Evolutionary conservation across 64 coral and sea anemone species (phyloP), one percentile per base, ranked within the genome.

Genomic region (Montipora capricornis): DNA sequence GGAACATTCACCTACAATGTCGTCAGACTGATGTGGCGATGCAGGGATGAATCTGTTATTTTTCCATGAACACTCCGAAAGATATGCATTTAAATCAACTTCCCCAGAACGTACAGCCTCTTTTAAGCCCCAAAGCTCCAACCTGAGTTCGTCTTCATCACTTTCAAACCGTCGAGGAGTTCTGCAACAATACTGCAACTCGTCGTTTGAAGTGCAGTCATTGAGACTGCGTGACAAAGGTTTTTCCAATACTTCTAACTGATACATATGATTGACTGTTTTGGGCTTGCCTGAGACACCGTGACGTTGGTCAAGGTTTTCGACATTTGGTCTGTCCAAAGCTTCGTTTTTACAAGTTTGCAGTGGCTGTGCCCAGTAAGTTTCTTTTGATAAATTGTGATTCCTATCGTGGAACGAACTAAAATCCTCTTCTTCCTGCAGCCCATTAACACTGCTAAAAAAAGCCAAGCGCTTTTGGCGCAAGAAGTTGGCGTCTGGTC

Each of bases 51-150:
- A 9, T 5, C 37, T 46, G 2, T 73, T 44, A 73, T 5, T 45
- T 73, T 50, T 73, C 82, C 82, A 51, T 5, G 46, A 16, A 68
- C 64, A 59, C 45, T 73, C 47, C 17, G 47, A 74, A 58, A 98
- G 48, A 81, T 95, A 98, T 4, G 89, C 87, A 59, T 88, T 74
- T 53, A 98, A 50, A 73, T 98, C 78, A 16, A 98, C 68, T 61
- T 98, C 68, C 10, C 96, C 96, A 22, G 88, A 89, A 68, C 89
- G 24, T 5, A 98, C 96, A 66, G 96, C 89, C 66, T 93, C 93
- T 76, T 87, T 87, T 76, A 98, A 67, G 2, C 96, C 96, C 96
- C 93, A 98, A 17, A 95, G 26, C 68, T 98, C 96, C 24, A 98
- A 73, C 46, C 89, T 94, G 20, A 98, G 62, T 13, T 95, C 88